Evolutionary conservation across 1,140 invertebrate species (phyloP).

Genomic region (Littorina saxatilis): DNA sequence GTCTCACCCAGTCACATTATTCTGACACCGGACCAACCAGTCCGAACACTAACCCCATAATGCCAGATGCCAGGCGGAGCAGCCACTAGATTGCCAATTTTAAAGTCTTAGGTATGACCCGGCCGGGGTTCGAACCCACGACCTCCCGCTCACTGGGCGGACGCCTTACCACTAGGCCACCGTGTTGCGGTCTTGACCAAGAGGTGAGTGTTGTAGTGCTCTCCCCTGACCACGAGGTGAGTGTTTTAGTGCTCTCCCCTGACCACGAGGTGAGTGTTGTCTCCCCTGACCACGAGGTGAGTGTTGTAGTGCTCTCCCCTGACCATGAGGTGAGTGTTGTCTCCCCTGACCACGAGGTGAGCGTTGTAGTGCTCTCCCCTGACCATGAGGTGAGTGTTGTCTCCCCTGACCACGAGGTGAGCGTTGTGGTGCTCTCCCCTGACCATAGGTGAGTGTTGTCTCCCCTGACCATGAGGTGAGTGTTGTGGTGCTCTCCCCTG

Average conservation of each 20-base stretch:
- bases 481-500: slow-evolving; percentile 16
- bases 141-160: too few species aligned
- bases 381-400: slow-evolving; percentile 24
- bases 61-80: too few species aligned
- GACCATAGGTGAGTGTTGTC: slow-evolving; percentile 20
- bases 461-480: slow-evolving; percentile 20
- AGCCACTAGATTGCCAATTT: too few species aligned
- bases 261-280: slow-evolving; percentile 26
- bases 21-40: too few species aligned
- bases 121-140: too few species aligned
- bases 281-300: slow-evolving; percentile 17
- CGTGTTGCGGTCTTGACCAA: too few species aligned
- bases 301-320: slow-evolving; percentile 13
- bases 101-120: too few species aligned
- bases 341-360: slow-evolving; percentile 17
- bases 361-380: slow-evolving; percentile 13
- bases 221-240: slow-evolving; percentile 17
- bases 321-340: slow-evolving; percentile 24
- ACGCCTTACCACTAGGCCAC: too few species aligned
- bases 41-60: too few species aligned
- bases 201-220: slow-evolving; percentile 24
- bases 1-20: too few species aligned
- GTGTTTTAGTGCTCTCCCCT: slow-evolving; percentile 13
- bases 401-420: slow-evolving; percentile 17
- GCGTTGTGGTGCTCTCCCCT: slow-evolving; percentile 15